Base-by-base conservation (phyloP, 2,888 invertebrate species). In the Fragum sueziense region DNA sequence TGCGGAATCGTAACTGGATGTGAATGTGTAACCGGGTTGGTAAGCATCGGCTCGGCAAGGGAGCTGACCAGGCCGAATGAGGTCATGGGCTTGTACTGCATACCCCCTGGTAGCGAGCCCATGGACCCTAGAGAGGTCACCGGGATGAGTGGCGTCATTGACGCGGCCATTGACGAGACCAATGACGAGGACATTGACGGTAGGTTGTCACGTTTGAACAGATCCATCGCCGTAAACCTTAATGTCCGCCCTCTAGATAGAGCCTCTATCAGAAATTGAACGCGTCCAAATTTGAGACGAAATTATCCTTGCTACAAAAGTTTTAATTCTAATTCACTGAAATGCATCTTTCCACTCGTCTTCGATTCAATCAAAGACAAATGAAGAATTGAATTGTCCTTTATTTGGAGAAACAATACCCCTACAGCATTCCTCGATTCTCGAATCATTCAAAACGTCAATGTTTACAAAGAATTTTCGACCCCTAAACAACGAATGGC, bases 31-130 rank as follows among this genome's bases (percentile, higher is more conserved):
- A 61, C 61, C 33, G 31, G 61, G n/a, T n/a, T 20, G n/a, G n/a
- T n/a, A n/a, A n/a, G 57, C 76, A 76, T 73, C 9, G 80, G 80
- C 70, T 76, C 76, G 3, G 76, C 73, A n/a, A 76, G 70, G 0
- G 80, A 76, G 52, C 80, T 76, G 14, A 76, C 69, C 11, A 76
- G 70, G 7, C 72, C 41, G 41, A 76, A 80, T 1, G 80, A 69
- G 2, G 80, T 80, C 52, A 80, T 34, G 17, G 75, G 67, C 25
- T 76, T 68, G 20, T 69, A 69, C 14, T 51, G 52, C 65, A 65
- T 65, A 22, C 41, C 41, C 22, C 41, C 22, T 2, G 41, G 27
- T 34, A 65, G 4, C 4, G 37, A 25, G 37, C 33, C 41, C 37
- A 65, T 22, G 1, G 69, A 3, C 2, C 51, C 69, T 20, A 69